Conservation (phyloP, 2,888 invertebrate species). For the Lypha dubia region DNA sequence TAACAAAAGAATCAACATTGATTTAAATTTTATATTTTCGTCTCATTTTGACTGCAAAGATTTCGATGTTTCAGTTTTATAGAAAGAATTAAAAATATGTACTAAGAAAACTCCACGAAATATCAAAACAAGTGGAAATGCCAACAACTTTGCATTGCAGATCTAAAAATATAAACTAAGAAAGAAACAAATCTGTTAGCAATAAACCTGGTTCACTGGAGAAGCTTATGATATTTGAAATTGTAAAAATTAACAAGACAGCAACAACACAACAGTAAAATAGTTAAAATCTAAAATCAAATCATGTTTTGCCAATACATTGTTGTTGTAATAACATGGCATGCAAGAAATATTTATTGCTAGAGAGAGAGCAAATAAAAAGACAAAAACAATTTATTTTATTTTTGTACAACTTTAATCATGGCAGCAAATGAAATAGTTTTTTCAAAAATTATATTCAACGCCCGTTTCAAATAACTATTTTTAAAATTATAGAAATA, state of each 20-base stretch:
- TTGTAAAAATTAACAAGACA: background rate
- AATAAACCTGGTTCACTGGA: conserved; percentile 52
- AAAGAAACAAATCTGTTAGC: background rate
- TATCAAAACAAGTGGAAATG: conserved; percentile 64
- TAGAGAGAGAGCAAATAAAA: no score
- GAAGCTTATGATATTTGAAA: conserved; percentile 59
- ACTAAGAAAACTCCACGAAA: conserved; percentile 13
- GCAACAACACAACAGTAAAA: conserved; percentile 17
- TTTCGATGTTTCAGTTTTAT: background rate
- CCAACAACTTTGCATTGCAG: conserved; percentile 63
- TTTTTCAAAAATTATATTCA: no score
- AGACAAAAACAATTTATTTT: no score
- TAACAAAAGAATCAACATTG: background rate
- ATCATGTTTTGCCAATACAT: conserved; percentile 20
- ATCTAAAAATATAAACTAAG: background rate
- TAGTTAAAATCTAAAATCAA: conserved; percentile 9
- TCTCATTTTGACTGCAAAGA: background rate
- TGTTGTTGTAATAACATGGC: background rate
- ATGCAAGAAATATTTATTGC: conserved; percentile 28
- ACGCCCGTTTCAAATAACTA: no score
- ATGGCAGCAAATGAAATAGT: no score
- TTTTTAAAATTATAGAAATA: no score
- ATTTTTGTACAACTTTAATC: background rate
- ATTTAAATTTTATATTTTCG: background rate
- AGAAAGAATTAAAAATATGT: conserved; percentile 18